Base-by-base conservation (phyloP, 92 coral and sea anemone genomes). In the Paramuricea clavata region DNA sequence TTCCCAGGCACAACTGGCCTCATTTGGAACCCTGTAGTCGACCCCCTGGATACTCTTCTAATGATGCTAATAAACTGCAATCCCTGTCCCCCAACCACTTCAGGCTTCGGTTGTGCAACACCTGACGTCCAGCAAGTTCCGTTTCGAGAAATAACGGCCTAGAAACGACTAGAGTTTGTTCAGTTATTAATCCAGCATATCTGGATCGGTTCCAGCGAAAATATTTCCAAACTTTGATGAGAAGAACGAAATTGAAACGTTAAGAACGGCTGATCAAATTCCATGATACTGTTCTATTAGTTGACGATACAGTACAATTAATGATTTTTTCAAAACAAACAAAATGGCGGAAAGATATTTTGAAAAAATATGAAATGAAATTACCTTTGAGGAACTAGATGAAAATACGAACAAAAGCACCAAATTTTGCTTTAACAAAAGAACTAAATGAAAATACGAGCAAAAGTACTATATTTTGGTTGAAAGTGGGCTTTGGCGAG, bases 111-210 rank as follows among this genome's bases (percentile, higher is more conserved):
- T 70, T 39, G 76, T 16, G 76, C 76, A 19, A 23, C 76, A 22
- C 3, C 76, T 10, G n/a, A 39, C 44, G 44, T 39, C 44, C 44
- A 4, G 44, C 44, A 39, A 39, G 44, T 4, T 39, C 44, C 44
- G 5, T 39, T 39, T 39, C 44, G 44, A 39, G 85, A 85, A 33
- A 25, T 59, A 36, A 86, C 64, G 85, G 89, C 89, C 5, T 36
- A 83, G 17, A 89, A 76, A 73, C 73, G 86, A 6, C 65, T 89
- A 21, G 44, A 52, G 73, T 85, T 61, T 32, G 64, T 77, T 6
- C 92, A 89, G 72, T 83, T 2, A 7, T 72, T 89, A 5, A 81
- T 47, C 19, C 77, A 83, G 26, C 92, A 89, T 7, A 74, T 89
- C 47, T 89, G 79, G 79, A 6, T 9, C 39, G 79, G 26, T 73